Percentiles rank a stretch among this genome's conserved stretches.
These are phyloP conservation scores for Emmelina monodactyla DNA, from an alignment of 2,888 invertebrate genomes.

Conservation along the genomic window DNA sequence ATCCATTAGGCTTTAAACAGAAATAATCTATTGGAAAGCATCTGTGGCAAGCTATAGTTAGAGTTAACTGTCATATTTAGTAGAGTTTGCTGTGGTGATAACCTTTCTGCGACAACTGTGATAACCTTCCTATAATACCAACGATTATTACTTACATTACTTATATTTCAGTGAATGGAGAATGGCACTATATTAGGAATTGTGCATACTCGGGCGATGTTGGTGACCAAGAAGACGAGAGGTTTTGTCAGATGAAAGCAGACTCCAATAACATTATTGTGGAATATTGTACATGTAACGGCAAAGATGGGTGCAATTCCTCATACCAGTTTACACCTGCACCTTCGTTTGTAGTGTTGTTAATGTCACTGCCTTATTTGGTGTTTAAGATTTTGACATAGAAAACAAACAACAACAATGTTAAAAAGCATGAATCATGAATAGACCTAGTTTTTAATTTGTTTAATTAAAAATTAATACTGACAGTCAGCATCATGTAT, in stretches of 20 bases:
- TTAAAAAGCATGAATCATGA: no score
- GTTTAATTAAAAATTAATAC: no score
- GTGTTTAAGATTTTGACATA: conserved; percentile 5
- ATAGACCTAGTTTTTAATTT: no score
- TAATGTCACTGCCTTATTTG: conserved; percentile 13
- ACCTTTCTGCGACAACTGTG: no score
- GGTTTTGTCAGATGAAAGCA: conserved; percentile 89
- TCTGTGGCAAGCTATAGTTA: no score
- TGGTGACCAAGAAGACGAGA: conserved; percentile 87
- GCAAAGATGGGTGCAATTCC: conserved; percentile 90
- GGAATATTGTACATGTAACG: conserved; percentile 92
- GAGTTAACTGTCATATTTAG: no score
- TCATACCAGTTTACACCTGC: conserved; percentile 49
- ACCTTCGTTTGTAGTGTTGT: conserved; percentile 23
- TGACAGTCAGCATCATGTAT: no score
- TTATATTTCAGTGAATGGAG: conserved; percentile 74
- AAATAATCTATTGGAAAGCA: no score
- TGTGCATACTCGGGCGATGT: conserved; percentile 92
- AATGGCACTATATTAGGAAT: conserved; percentile 87
- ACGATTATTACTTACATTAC: neutral
- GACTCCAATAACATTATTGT: conserved; percentile 93
- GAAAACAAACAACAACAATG: no score
- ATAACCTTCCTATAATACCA: no score
- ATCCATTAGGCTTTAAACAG: no score
- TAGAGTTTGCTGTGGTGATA: no score